Percentiles rank a stretch among this genome's conserved stretches.
Evolutionary conservation across 2,797 vertebrate species (phyloP).

Genomic region (Salmo trutta): DNA sequence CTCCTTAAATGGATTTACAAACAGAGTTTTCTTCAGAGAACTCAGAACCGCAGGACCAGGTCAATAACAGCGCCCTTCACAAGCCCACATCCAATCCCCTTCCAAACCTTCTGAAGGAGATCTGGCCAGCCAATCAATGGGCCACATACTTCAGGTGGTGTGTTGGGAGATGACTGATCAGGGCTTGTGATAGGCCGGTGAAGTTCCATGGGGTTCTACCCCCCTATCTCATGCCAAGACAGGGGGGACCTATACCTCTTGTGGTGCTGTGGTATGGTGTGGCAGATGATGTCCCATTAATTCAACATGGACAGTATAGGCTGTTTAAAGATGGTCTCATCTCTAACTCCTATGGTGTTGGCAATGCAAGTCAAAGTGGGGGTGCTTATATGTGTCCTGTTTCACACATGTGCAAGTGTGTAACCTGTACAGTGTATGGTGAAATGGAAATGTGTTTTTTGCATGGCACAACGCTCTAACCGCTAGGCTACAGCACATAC

Average conservation of each 20-base stretch:
- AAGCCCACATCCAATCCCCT: constrained; percentile 34
- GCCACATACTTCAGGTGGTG: constrained; percentile 12
- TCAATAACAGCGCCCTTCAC: constrained; percentile 35
- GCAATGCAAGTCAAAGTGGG: too few species aligned
- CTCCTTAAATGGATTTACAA: constrained; percentile 43
- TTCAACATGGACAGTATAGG: constrained; percentile 42
- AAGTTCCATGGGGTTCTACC: constrained; percentile 14
- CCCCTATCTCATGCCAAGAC: neutral
- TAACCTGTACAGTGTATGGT: constrained; percentile 21
- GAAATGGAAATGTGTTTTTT: too few species aligned
- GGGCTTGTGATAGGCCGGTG: constrained; percentile 31
- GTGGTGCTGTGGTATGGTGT: constrained; percentile 18
- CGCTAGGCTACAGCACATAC: too few species aligned
- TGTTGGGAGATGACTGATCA: constrained; percentile 36
- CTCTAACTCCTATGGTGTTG: neutral
- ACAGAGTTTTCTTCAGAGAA: constrained; percentile 31
- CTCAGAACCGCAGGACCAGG: constrained; percentile 27
- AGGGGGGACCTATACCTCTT: neutral
- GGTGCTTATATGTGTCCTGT: too few species aligned
- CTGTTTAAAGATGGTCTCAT: constrained; percentile 18
- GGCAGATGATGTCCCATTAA: constrained; percentile 45
- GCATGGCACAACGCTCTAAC: too few species aligned
- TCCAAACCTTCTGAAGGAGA: constrained; percentile 41
- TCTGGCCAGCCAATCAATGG: constrained; percentile 53
- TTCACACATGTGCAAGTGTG: too few species aligned